A percentile compares a stretch with the other conserved stretches of the same genome.
phyloP scores from a whole-genome alignment of 2,113 vertebrate genomes.

The Aptenodytes patagonicus region DNA sequence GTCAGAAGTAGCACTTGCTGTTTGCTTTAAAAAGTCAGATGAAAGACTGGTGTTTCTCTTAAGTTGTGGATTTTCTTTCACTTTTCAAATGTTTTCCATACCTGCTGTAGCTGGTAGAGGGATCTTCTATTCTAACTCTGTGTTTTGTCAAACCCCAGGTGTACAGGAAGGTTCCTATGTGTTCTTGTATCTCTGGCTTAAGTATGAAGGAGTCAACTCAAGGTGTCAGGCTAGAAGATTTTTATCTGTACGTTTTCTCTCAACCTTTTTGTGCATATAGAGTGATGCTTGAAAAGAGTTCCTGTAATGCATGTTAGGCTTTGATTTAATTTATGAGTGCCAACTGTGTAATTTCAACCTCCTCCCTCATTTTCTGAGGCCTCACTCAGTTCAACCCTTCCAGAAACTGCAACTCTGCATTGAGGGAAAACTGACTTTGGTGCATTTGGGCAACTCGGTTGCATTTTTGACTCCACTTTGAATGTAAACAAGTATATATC shows the following conservation, averaged over 20 bases:
- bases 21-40: not conserved
- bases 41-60: not conserved
- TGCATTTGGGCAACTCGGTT: not conserved
- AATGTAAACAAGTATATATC: not conserved
- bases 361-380: not conserved
- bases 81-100: not conserved
- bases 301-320: not conserved
- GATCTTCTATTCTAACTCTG: not conserved
- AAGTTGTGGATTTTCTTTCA: not conserved
- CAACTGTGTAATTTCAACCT: not conserved
- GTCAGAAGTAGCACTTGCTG: not conserved
- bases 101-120: slow-evolving; percentile 25
- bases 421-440: not conserved
- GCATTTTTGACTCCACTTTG: too few species aligned
- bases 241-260: not conserved
- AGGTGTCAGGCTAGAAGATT: not conserved
- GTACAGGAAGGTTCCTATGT: not conserved
- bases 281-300: not conserved
- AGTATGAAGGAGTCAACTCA: not conserved
- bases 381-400: not conserved
- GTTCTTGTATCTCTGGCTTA: not conserved
- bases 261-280: not conserved
- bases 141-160: not conserved
- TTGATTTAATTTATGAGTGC: not conserved
- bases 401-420: not conserved